Percentiles rank a stretch among this genome's conserved stretches.
Evolutionary conservation across 1,140 invertebrate species (phyloP).

Genomic region (Chrysoperla carnea): DNA sequence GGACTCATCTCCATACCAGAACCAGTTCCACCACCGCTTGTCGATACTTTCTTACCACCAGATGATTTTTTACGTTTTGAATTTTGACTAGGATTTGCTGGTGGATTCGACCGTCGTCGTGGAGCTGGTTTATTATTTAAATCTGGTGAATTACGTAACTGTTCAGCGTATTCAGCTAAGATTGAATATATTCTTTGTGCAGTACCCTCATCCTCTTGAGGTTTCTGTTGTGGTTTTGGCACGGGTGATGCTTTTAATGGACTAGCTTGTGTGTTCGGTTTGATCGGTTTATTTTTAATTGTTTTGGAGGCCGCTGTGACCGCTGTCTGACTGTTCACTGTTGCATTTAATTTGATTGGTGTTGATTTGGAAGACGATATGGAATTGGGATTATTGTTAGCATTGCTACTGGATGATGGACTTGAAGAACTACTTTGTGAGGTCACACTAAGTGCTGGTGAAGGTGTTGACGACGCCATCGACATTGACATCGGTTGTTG

Average conservation of each 20-base stretch:
- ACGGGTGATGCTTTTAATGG: constrained; percentile 44
- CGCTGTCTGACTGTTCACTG: constrained; percentile 27
- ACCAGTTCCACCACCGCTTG: constrained; percentile 25
- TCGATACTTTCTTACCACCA: constrained; percentile 33
- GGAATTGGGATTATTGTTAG: no score
- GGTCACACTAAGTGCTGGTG: constrained; percentile 35
- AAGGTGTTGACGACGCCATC: constrained; percentile 31
- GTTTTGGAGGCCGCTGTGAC: constrained; percentile 23
- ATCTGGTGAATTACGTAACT: constrained; percentile 59
- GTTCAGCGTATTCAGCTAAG: constrained; percentile 62
- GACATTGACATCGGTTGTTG: constrained; percentile 29
- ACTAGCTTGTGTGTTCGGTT: constrained; percentile 32
- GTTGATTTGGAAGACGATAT: no score
- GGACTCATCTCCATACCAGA: constrained; percentile 33
- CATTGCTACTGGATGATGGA: constrained; percentile 19
- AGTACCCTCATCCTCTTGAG: constrained; percentile 64
- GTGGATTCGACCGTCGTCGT: constrained; percentile 50
- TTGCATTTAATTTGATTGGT: constrained; percentile 16
- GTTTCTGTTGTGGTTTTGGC: constrained; percentile 51
- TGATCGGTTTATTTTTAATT: constrained; percentile 32
- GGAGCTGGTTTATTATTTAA: constrained; percentile 65
- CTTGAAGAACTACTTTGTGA: constrained; percentile 38
- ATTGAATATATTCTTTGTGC: constrained; percentile 65
- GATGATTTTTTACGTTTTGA: constrained; percentile 56
- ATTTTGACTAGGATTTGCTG: constrained; percentile 45